Conservation (phyloP, 2,797 vertebrate genomes). For the Propithecus perrieri region DNA sequence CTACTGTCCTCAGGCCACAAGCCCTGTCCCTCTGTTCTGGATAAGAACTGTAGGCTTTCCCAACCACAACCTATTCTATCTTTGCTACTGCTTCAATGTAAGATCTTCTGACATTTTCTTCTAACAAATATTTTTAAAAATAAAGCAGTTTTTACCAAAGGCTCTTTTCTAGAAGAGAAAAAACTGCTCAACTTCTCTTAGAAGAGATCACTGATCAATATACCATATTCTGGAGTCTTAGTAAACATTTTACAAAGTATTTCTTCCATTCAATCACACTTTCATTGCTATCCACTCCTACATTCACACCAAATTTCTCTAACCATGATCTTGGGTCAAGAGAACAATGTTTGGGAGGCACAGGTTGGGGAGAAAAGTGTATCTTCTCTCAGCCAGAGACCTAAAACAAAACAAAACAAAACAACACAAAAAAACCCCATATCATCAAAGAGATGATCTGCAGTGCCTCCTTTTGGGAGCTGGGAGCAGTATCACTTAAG, state of each 20-base stretch:
- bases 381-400: background rate
- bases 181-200: background rate
- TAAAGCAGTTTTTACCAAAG: background rate
- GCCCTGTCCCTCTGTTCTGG: background rate
- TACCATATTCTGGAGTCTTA: background rate
- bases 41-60: background rate
- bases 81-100: background rate
- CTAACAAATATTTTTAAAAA: constrained; percentile 20
- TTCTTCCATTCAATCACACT: constrained; percentile 1
- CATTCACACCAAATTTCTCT: constrained; percentile 26
- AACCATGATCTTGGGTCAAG: background rate
- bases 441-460: background rate
- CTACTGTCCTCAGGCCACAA: background rate
- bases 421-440: background rate
- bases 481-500: background rate
- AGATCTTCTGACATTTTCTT: background rate
- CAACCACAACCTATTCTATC: background rate
- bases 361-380: accelerated
- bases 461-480: background rate
- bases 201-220: constrained; percentile 6
- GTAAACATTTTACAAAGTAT: constrained; percentile 16
- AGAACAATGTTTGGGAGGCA: background rate
- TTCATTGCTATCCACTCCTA: background rate
- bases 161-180: constrained; percentile 7
- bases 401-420: background rate